Evolutionary conservation across 64 coral and sea anemone genomes (phyloP).

Genomic region (Pocillopora damicornis): DNA sequence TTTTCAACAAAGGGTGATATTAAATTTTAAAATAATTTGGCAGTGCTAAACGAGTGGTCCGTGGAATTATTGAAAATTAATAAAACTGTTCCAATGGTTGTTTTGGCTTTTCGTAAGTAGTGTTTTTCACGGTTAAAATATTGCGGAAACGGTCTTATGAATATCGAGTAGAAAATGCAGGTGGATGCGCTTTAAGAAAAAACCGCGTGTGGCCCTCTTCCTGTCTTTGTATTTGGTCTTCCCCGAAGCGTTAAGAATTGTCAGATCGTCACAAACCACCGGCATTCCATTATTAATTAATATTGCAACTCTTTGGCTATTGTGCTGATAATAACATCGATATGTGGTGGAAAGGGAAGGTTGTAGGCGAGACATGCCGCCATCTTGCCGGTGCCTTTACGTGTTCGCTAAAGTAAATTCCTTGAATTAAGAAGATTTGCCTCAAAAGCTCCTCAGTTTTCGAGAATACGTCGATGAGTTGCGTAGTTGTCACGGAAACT

Average conservation of each 20-base stretch:
- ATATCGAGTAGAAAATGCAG: not conserved
- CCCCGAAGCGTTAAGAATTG: not conserved
- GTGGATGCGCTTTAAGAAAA: conserved; percentile 15
- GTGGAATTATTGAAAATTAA: not conserved
- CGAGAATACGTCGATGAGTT: conserved; percentile 1
- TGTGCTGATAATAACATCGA: not conserved
- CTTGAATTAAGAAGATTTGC: conserved; percentile 14
- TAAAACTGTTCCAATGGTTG: not conserved
- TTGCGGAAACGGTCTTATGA: not conserved
- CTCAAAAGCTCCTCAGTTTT: conserved; percentile 4
- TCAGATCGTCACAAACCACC: conserved; percentile 3
- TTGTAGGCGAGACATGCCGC: not conserved
- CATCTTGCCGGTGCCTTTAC: conserved; percentile 8
- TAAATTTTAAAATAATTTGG: conserved; percentile 5
- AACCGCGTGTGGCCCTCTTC: not conserved
- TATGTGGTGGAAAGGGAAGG: not conserved
- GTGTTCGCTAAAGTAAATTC: not conserved
- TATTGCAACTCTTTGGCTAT: not conserved
- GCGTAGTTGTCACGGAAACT: not conserved
- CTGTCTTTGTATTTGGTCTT: conserved; percentile 22
- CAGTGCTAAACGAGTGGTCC: not conserved
- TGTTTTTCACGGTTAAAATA: not conserved
- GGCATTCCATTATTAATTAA: conserved; percentile 40
- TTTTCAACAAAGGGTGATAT: not conserved
- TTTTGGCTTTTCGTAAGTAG: conserved; percentile 10